Base-by-base conservation (phyloP, 2,888 invertebrate genomes). In the Troides aeacus region DNA sequence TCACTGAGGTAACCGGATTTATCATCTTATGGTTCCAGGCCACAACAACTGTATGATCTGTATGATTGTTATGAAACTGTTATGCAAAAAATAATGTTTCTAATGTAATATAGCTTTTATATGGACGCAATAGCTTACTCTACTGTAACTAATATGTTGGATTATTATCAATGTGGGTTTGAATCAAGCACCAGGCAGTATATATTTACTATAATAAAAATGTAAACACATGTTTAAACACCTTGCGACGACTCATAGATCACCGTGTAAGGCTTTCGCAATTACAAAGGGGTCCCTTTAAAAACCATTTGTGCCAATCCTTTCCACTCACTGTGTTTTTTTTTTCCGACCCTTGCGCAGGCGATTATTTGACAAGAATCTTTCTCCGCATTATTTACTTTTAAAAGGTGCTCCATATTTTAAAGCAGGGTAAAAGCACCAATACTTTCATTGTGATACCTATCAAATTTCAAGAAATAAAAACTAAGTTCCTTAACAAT, bases 361-460 rank as follows among this genome's bases (percentile, higher is more conserved):
- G 77, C 82, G 86, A 86, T 85, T 87, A 86, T 89, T 89, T 86
- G 87, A 82, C 87, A 82, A 88, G 83, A 83, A 84, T 81, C 81
- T 85, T 84, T 84, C 81, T 76, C 74, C 78, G 72, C 56, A 42
- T 70, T 77, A 79, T 84, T 84, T 84, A 77, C 81, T 84, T 84
- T 84, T 81, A 68, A 82, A 88, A 87, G 85, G 84, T 88, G 84
- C 76, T 81, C 78, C 75, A 78, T 73, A 81, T 81, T 80, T 74
- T 72, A 12, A 65, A 63, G 63, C 73, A 79, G 77, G 87, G 84
- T 84, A 76, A 81, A 72, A 8, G 23, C 23, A 58, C 57, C 57
- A 23, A 23, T 58, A 24, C 21, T 23, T 24, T 23, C 57, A 58
- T 23, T 6, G 10, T 18, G 15, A 50, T 18, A 2, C 1, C 15